Evolutionary conservation across 2,113 vertebrate genomes (phyloP).

Genomic region (Cynocephalus volans): DNA sequence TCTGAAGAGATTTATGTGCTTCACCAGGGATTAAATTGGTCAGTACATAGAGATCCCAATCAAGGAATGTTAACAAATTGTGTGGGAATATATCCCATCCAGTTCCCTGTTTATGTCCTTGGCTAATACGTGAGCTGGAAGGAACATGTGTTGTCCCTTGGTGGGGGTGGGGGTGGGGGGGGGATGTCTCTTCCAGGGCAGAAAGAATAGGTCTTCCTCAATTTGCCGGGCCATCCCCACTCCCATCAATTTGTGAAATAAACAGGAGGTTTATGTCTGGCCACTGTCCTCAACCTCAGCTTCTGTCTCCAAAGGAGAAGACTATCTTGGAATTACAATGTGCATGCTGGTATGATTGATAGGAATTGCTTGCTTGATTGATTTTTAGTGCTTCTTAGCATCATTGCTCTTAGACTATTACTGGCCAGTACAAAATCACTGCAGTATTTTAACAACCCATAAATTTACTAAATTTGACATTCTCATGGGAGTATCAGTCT

Average conservation of each 20-base stretch:
- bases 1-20: background rate
- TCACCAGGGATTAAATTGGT: background rate
- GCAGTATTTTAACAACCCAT: background rate
- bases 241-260: background rate
- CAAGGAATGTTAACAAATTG: background rate
- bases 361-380: background rate
- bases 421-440: background rate
- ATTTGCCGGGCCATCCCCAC: background rate
- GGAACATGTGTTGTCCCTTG: background rate
- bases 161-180: background rate
- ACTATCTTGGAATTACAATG: background rate
- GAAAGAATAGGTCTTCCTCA: background rate
- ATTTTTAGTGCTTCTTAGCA: background rate
- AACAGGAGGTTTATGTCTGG: background rate
- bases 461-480: background rate
- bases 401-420: background rate
- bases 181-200: background rate
- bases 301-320: background rate
- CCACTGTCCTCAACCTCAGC: background rate
- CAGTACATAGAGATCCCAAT: background rate
- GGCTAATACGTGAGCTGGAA: background rate
- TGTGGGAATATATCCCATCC: background rate
- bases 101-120: background rate
- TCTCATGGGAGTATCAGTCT: background rate
- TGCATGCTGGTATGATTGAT: background rate